phyloP scores from a whole-genome alignment of 2,888 invertebrate species.

The Drosophila parthenogenetica region DNA sequence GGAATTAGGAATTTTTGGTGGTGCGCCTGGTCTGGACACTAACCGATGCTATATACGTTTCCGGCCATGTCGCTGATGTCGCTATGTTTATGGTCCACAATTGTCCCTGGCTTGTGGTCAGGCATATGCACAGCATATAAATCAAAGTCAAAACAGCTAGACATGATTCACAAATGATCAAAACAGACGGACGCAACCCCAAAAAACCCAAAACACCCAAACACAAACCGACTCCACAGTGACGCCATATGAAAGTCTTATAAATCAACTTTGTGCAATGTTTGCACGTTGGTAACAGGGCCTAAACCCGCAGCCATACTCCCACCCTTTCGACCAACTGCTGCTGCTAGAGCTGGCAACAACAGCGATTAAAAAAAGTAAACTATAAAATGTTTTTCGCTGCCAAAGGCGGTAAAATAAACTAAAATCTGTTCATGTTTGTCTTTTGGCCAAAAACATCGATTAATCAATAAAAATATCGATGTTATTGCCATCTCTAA shows the following conservation, averaged over 20 bases:
- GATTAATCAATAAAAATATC: background rate
- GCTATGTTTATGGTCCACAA: conserved; percentile 44
- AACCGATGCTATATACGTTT: conserved; percentile 53
- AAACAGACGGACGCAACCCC: conserved; percentile 54
- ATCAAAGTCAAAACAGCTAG: conserved; percentile 75
- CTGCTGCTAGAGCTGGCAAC: background rate
- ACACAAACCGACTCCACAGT: conserved; percentile 20
- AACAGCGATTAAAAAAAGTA: no score
- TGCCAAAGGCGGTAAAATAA: background rate
- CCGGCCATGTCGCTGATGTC: conserved; percentile 55
- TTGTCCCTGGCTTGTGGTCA: conserved; percentile 37
- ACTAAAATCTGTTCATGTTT: background rate
- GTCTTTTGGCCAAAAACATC: background rate
- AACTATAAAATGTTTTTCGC: no score
- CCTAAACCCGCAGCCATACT: background rate
- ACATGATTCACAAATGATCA: conserved; percentile 79
- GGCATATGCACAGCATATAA: conserved; percentile 69
- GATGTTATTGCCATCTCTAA: background rate
- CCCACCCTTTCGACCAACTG: background rate
- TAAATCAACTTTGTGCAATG: conserved; percentile 62
- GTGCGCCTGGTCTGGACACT: conserved; percentile 25
- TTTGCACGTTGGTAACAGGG: conserved; percentile 24
- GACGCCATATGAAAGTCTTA: conserved; percentile 72
- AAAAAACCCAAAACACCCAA: conserved; percentile 3
- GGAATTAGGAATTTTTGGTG: conserved; percentile 37